Base-by-base conservation (phyloP, 2,888 invertebrate species). In the Teleogryllus oceanicus region DNA sequence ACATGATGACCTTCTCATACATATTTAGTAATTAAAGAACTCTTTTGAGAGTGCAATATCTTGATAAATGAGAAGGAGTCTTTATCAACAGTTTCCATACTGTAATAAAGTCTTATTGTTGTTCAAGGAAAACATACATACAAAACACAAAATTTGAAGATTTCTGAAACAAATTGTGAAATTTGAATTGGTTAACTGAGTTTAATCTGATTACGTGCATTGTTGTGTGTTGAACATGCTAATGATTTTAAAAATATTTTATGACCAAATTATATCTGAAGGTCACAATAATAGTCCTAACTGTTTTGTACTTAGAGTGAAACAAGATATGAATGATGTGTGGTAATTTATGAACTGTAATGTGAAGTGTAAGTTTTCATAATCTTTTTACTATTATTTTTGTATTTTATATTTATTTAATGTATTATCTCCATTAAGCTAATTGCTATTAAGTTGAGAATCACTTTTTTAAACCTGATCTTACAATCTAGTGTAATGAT, bases 271-370 rank as follows among this genome's bases (percentile, higher is more conserved):
- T 76, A 24, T 76, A 76, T 24, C 37, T 76, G 76, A 76, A 76
- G 21, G 37, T 76, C 16, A 21, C n/a, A 76, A 21, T 76, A 76
- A 18, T 74, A 21, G n/a, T 21, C n/a, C 11, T 21, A 76, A 76
- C 24, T 76, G 74, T 81, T 81, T 80, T 81, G 80, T 81, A 81
- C 80, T 81, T 81, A 81, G 77, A 79, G 76, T 80, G 78, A 75
- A 75, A 50, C 37, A 80, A 49, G 49, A 75, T 77, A 77, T 78
- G 77, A 80, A 78, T 80, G 81, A 77, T 76, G 50, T 79, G 79
- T 75, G 75, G 51, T 74, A 75, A 75, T 81, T 79, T 74, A 74
- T 78, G 62, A 51, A 76, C 49, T 79, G 16, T 24, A 21, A 24
- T 24, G 16, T 74, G n/a, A 13, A 20, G 21, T 74, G n/a, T 74